Conservation (phyloP, 2,797 vertebrate species). For the Coluber constrictor region DNA sequence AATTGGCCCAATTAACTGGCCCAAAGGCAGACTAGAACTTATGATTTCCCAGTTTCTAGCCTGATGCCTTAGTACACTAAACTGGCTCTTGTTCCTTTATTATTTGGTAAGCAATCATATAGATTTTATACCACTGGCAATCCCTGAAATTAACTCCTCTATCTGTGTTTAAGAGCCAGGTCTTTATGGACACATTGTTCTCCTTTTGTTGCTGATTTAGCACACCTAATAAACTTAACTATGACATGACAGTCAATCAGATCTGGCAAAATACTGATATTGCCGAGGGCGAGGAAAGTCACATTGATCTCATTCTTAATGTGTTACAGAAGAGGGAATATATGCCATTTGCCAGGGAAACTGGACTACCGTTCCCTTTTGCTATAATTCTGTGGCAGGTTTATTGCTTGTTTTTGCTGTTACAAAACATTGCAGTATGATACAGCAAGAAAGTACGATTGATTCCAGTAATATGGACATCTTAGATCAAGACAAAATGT, state of each 20-base stretch:
- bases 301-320: background rate
- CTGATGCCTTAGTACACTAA: background rate
- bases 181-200: background rate
- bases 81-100: background rate
- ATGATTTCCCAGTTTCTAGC: background rate
- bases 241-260: background rate
- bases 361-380: background rate
- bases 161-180: background rate
- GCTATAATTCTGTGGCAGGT: background rate
- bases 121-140: background rate
- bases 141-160: background rate
- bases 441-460: background rate
- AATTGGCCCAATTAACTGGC: background rate
- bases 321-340: background rate
- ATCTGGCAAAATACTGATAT: background rate
- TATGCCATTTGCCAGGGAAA: background rate
- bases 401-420: background rate
- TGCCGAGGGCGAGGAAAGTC: background rate
- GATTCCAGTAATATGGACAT: background rate
- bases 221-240: background rate
- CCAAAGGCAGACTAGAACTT: background rate
- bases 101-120: background rate
- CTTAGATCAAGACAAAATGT: background rate
- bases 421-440: background rate
- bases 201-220: background rate